Conservation (phyloP, 2,797 vertebrate genomes). For the Poecilia velifera region DNA sequence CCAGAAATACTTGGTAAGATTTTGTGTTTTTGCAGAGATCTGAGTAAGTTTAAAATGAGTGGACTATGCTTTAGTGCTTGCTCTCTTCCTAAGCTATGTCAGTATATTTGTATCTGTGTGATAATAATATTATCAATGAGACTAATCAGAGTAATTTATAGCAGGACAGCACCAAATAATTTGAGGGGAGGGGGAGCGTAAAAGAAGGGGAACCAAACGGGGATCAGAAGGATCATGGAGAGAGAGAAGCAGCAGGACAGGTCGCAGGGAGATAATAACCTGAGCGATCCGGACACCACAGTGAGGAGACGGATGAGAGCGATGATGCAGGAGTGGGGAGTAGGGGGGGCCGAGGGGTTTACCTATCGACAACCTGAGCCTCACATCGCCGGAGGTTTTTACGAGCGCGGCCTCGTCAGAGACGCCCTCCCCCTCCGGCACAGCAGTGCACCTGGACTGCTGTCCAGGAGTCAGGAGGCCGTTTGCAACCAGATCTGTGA, state of each 20-base stretch:
- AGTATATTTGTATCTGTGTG: constrained; percentile 18
- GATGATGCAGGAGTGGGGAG: constrained; percentile 39
- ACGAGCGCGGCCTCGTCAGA: constrained; percentile 63
- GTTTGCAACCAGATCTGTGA: constrained; percentile 71
- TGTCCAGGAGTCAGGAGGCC: constrained; percentile 69
- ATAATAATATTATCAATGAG: constrained; percentile 31
- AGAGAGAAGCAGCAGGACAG: constrained; percentile 47
- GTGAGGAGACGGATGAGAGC: constrained; percentile 59
- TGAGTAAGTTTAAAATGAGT: constrained; percentile 50
- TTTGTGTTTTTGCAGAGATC: constrained; percentile 34
- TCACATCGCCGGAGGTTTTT: constrained; percentile 71
- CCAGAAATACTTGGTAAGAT: too few relatives aligned
- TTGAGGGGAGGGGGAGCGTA: constrained; percentile 16
- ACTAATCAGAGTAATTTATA: constrained; percentile 33
- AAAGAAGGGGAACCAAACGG: constrained; percentile 35
- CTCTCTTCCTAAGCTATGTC: constrained; percentile 41
- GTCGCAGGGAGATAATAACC: constrained; percentile 35
- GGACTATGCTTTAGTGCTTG: constrained; percentile 50
- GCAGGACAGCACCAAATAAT: constrained; percentile 16
- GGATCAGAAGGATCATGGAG: constrained; percentile 35
- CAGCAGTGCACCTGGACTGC: constrained; percentile 59
- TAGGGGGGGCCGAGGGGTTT: constrained; percentile 50
- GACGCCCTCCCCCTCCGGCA: constrained; percentile 62
- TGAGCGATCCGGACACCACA: constrained; percentile 51
- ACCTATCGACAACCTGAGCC: constrained; percentile 80